A percentile compares a stretch with the other conserved stretches of the same genome.
Evolutionary conservation across 1,140 invertebrate genomes (phyloP).

Genomic region (Spodoptera frugiperda): DNA sequence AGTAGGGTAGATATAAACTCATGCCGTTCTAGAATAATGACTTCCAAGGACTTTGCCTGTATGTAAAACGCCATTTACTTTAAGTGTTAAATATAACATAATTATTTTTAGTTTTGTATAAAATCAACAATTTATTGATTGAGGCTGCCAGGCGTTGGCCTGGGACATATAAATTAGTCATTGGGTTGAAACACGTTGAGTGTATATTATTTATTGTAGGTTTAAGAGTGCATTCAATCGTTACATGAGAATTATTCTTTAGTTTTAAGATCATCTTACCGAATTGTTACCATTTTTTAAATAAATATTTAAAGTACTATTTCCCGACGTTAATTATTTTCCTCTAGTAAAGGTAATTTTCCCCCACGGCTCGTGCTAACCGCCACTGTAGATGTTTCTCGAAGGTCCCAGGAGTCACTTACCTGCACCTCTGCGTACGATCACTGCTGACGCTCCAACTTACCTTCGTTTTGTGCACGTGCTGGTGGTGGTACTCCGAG

Average conservation of each 20-base stretch:
- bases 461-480: slow-evolving; percentile 97
- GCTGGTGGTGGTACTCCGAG: slow-evolving; percentile 96
- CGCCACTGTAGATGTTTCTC: not conserved
- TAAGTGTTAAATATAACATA: slow-evolving; percentile 25
- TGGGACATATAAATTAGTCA: slow-evolving; percentile 32
- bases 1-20: not conserved
- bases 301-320: slow-evolving; percentile 46
- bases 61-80: slow-evolving; percentile 42
- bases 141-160: slow-evolving; percentile 7
- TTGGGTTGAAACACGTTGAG: slow-evolving; percentile 47
- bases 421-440: not conserved
- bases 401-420: not conserved
- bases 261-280: slow-evolving; percentile 55
- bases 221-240: slow-evolving; percentile 49
- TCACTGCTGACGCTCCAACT: slow-evolving; percentile 64
- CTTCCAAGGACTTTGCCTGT: slow-evolving; percentile 5
- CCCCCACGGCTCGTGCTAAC: no score
- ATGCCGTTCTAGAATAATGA: slow-evolving; percentile 3
- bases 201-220: slow-evolving; percentile 69
- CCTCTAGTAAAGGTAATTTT: no score
- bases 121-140: slow-evolving; percentile 37
- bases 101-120: slow-evolving; percentile 30
- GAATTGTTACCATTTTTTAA: slow-evolving; percentile 67
- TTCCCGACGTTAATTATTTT: no score
- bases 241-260: slow-evolving; percentile 48